phyloP scores from a whole-genome alignment of 1,140 invertebrate genomes.

The Papilio machaon region DNA sequence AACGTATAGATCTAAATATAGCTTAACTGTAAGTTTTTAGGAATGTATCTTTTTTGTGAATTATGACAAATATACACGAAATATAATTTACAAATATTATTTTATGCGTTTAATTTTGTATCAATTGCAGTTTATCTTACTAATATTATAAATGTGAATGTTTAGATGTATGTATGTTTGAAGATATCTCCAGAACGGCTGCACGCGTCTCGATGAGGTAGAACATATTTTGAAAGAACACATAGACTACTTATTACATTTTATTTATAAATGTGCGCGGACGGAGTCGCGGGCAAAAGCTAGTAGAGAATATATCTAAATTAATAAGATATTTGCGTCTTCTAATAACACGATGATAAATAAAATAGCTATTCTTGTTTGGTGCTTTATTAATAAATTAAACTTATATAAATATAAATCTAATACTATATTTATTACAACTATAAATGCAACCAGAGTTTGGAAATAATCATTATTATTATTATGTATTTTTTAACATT shows the following conservation, averaged over 20 bases:
- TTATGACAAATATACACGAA: background rate
- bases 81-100: slow-evolving; percentile 25
- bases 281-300: background rate
- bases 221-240: too few species aligned
- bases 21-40: slow-evolving; percentile 32
- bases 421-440: background rate
- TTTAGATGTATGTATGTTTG: too few species aligned
- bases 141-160: too few species aligned
- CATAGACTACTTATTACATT: too few species aligned
- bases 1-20: slow-evolving; percentile 6
- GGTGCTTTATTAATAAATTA: slow-evolving; percentile 36
- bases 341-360: background rate
- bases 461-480: background rate
- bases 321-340: background rate
- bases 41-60: background rate
- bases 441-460: slow-evolving; percentile 25
- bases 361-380: background rate
- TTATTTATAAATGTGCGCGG: too few species aligned
- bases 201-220: too few species aligned
- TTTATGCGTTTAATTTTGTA: background rate
- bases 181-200: too few species aligned
- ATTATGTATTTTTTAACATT: background rate
- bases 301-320: background rate
- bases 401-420: background rate
- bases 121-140: background rate